These are phyloP conservation scores for Tenthredo scrophulariae DNA, from an alignment of 2,888 invertebrate genomes.

Conservation along the genomic window DNA sequence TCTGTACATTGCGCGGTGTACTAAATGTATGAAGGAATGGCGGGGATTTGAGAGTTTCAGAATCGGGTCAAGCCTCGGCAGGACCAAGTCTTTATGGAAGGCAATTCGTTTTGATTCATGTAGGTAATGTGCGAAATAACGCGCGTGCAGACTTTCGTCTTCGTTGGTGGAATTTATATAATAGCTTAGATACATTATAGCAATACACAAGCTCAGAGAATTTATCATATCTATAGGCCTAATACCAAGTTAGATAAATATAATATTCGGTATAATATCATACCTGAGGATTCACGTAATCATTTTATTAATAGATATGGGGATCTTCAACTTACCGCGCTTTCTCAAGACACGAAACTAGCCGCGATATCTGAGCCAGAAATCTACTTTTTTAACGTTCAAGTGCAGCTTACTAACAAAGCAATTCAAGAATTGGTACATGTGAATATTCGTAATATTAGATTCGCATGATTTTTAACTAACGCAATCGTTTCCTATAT, in stretches of 20 bases:
- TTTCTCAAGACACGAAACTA: conserved; percentile 14
- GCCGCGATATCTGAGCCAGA: neutral
- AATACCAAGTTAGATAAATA: neutral
- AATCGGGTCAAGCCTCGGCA: conserved; percentile 34
- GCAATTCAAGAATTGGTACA: neutral
- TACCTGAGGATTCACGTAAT: neutral
- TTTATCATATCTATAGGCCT: neutral
- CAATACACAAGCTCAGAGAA: neutral
- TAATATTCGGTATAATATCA: neutral
- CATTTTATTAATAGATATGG: neutral
- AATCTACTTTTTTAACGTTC: conserved; percentile 16
- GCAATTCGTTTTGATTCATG: neutral
- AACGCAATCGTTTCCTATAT: neutral
- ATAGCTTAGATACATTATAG: neutral
- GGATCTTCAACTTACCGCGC: neutral
- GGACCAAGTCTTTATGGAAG: neutral
- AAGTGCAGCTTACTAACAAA: conserved; percentile 14
- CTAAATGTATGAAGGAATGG: conserved; percentile 31
- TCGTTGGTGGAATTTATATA: neutral
- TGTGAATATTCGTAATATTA: neutral
- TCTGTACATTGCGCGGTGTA: conserved; percentile 19
- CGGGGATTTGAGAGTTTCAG: conserved; percentile 53
- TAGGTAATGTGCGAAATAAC: neutral
- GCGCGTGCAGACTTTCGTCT: conserved; percentile 4
- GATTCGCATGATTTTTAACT: conserved; percentile 7